Base-by-base conservation (phyloP, 2,797 vertebrate species). In the Benthosema pterotum region DNA sequence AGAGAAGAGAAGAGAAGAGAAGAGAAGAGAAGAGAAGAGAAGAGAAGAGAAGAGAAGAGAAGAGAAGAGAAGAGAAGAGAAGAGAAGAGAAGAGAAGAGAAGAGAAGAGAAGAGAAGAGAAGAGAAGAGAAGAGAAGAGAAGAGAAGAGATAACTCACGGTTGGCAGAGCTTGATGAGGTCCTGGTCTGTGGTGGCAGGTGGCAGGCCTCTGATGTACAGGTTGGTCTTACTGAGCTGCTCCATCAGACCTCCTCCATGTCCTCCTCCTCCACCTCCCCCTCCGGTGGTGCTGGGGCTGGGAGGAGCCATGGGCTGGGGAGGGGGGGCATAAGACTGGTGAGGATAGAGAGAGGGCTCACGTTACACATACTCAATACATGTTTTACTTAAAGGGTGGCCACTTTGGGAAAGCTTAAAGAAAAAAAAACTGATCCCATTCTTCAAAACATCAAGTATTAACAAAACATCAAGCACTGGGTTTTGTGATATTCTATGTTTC, bases 151-250 rank as follows among this genome's bases (percentile, higher is more conserved):
- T 0, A 67, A 96, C 97, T 98, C 92, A 99, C 97, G 96, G 97
- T 91, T 99, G 97, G 91, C 97, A 99, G 83, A 99, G 95, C 90
- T 99, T 99, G 93, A 99, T 98, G 77, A 99, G 96, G 91, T 99
- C 97, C 92, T 99, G 97, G 93, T 99, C 97, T 0, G 96, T 99
- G 83, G 97, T 99, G 86, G 95, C 95, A 32, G 97, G 97, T 1
- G 96, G 97, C 85, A 99, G 95, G 84, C 97, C 97, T 90, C 97
- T 92, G 89, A 99, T 99, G 91, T 99, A 99, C 89, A 99, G 93
- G 94, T 99, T 99, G 87, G 97, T 99, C 94, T 99, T 99, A 94
- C 97, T 99, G 84, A 99, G 94, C 89, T 99, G 97, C 86, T 99
- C 97, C 80, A 93, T 87, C 4, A 89, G 77, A 60, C 83, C 83